phyloP scores from a whole-genome alignment of 1,140 invertebrate species.

The Bactericera cockerelli region DNA sequence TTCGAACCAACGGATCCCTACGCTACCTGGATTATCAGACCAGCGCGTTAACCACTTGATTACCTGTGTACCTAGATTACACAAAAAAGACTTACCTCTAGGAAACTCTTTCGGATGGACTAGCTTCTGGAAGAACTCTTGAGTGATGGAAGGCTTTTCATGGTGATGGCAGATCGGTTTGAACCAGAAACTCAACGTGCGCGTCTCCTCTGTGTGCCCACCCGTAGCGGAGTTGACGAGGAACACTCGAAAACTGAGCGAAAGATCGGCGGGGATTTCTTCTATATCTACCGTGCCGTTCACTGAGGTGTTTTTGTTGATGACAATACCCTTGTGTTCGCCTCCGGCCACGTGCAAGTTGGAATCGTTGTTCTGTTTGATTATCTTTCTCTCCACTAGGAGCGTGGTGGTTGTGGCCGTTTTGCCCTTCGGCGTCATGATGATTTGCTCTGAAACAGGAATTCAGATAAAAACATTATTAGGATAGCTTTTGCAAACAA shows the following conservation, averaged over 20 bases:
- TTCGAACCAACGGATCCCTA: too few species aligned
- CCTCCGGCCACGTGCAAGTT: constrained; percentile 81
- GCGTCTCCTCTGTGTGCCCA: constrained; percentile 81
- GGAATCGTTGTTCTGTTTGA: constrained; percentile 34
- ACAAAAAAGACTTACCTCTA: constrained; percentile 65
- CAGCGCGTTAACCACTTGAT: too few species aligned
- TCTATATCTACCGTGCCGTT: constrained; percentile 42
- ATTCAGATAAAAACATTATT: too few species aligned
- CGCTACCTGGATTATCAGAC: too few species aligned
- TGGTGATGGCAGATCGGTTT: constrained; percentile 46
- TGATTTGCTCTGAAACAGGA: constrained; percentile 58
- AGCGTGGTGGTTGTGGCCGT: constrained; percentile 71
- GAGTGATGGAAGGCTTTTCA: constrained; percentile 67
- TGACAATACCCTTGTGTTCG: constrained; percentile 83
- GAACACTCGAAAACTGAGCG: constrained; percentile 76
- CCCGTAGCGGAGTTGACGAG: constrained; percentile 71
- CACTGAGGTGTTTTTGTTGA: constrained; percentile 68
- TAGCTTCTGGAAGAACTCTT: constrained; percentile 91
- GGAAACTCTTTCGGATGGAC: constrained; percentile 90
- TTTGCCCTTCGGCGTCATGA: constrained; percentile 89
- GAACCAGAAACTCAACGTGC: constrained; percentile 88
- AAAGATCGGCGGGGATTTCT: constrained; percentile 45
- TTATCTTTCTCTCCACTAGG: constrained; percentile 55
- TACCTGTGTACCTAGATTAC: too few species aligned
- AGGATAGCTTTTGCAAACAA: too few species aligned